These are phyloP conservation scores for Metopia argyrocephala DNA, from an alignment of 2,888 invertebrate genomes.

Conservation along the genomic window DNA sequence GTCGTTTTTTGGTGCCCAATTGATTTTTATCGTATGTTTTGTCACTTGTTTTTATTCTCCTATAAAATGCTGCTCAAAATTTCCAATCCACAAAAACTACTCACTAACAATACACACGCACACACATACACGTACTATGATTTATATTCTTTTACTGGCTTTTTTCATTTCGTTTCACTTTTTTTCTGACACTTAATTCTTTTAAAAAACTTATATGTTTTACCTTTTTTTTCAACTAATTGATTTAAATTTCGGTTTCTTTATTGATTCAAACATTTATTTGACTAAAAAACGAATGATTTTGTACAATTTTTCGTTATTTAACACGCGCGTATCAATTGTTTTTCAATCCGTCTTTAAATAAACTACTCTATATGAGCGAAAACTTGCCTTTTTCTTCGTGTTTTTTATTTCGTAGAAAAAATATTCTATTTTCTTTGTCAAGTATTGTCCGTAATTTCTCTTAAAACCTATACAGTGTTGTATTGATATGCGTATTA, in stretches of 20 bases:
- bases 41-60: slow-evolving; percentile 29
- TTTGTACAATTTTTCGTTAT: slow-evolving; percentile 37
- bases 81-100: slow-evolving; percentile 41
- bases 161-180: slow-evolving; percentile 1
- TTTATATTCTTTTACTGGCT: slow-evolving; percentile 13
- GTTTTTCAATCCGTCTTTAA: slow-evolving; percentile 57
- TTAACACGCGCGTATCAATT: slow-evolving; percentile 55
- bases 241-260: slow-evolving; percentile 1
- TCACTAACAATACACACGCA: no score
- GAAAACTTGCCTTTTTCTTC: slow-evolving; percentile 24
- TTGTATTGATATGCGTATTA: background rate
- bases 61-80: slow-evolving; percentile 41
- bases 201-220: background rate
- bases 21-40: slow-evolving; percentile 56
- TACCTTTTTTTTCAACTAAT: slow-evolving; percentile 40
- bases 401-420: slow-evolving; percentile 42
- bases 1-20: slow-evolving; percentile 33
- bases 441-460: slow-evolving; percentile 23
- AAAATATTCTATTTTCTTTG: slow-evolving; percentile 54
- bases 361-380: slow-evolving; percentile 53
- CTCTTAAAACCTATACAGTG: slow-evolving; percentile 32
- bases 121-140: no score
- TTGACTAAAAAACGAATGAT: slow-evolving; percentile 1
- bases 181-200: slow-evolving; percentile 13
- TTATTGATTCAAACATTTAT: slow-evolving; percentile 8